Conservation (phyloP, 2,113 vertebrate species). For the Pelecanus crispus region DNA sequence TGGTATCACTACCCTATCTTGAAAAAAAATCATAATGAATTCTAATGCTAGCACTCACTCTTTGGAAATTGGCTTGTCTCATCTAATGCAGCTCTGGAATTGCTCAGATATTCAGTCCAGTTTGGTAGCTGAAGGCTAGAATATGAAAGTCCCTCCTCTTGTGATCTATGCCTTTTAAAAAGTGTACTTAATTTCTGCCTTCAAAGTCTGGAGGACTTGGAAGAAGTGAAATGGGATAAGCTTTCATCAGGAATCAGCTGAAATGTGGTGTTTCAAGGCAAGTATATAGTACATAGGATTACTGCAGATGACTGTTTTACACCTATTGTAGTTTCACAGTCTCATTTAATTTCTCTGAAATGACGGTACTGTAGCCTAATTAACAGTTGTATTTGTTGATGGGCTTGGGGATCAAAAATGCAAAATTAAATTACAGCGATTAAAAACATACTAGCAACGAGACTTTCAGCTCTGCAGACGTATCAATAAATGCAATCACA, state of each 20-base stretch:
- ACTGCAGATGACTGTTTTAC: not conserved
- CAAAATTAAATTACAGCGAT: not conserved
- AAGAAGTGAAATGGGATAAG: not conserved
- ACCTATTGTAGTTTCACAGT: not conserved
- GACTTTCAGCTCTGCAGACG: not conserved
- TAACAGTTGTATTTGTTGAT: not conserved
- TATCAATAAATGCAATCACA: not conserved
- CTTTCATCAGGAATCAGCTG: not conserved
- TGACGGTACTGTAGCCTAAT: not conserved
- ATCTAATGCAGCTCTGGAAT: not conserved
- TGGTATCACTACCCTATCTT: not conserved
- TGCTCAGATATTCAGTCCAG: conserved; percentile 5
- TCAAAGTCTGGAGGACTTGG: not conserved
- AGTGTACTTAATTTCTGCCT: not conserved
- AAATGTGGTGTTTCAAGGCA: not conserved
- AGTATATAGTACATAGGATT: not conserved
- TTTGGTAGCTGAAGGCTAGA: conserved; percentile 20
- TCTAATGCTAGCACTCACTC: not conserved
- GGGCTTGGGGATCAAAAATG: not conserved
- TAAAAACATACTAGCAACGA: not conserved
- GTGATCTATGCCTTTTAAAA: not conserved
- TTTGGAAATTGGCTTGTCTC: not conserved
- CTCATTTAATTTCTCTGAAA: not conserved
- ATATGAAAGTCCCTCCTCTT: not conserved
- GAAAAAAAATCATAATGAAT: not conserved